A percentile compares a stretch with the other conserved stretches of the same genome.
These are phyloP conservation scores for Diplodus puntazzo DNA, from an alignment of 2,797 vertebrate genomes.

Conservation along the genomic window DNA sequence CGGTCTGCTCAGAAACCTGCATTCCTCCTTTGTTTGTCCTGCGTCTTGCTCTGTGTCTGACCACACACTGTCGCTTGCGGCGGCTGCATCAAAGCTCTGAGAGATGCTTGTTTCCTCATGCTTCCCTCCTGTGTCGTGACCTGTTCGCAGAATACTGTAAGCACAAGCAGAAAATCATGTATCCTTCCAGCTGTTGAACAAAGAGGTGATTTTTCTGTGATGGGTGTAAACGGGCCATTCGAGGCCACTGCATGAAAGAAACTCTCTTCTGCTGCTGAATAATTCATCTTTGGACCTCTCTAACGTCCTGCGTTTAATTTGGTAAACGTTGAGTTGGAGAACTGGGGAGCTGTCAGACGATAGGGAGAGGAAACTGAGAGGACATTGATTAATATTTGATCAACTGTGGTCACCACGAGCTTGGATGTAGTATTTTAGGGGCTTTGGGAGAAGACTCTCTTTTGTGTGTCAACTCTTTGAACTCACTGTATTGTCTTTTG, in stretches of 20 bases:
- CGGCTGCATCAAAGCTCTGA: slow-evolving; percentile 9
- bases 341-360: slow-evolving; percentile 71
- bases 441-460: slow-evolving; percentile 7
- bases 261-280: slow-evolving; percentile 61
- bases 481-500: not conserved
- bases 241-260: slow-evolving; percentile 32
- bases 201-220: slow-evolving; percentile 6
- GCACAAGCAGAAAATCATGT: not conserved
- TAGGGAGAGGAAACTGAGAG: slow-evolving; percentile 76
- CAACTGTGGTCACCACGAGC: slow-evolving; percentile 35
- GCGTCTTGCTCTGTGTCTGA: slow-evolving; percentile 26
- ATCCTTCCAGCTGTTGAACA: slow-evolving; percentile 36
- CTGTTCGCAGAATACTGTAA: not conserved
- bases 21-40: slow-evolving; percentile 33
- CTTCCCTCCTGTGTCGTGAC: not conserved
- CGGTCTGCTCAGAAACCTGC: slow-evolving; percentile 7
- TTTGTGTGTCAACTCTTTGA: not conserved
- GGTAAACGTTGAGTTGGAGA: slow-evolving; percentile 51
- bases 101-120: not conserved
- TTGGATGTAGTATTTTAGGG: slow-evolving; percentile 14
- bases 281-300: slow-evolving; percentile 57
- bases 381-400: slow-evolving; percentile 83
- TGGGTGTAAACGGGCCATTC: slow-evolving; percentile 8
- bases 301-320: slow-evolving; percentile 64
- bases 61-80: not conserved